phyloP scores from a whole-genome alignment of 2,113 vertebrate species.

The Centropristis striata region DNA sequence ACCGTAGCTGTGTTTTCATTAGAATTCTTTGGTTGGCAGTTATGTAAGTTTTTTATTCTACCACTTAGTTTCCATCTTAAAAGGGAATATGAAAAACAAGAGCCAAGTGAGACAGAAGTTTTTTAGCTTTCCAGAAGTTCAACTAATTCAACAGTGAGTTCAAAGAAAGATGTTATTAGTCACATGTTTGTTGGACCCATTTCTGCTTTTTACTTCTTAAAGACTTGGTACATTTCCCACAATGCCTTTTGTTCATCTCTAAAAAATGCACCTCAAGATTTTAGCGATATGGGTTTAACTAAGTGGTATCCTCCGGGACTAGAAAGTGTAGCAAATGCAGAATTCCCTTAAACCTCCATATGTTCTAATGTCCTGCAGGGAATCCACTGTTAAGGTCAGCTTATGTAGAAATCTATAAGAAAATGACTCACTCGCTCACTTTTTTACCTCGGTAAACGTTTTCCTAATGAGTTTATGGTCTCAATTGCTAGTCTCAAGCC shows the following conservation, averaged over 20 bases:
- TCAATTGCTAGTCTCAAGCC: no score
- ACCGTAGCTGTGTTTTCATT: constrained; percentile 46
- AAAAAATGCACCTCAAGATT: neutral
- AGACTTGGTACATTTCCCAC: neutral
- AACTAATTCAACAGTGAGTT: neutral
- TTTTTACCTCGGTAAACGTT: no score
- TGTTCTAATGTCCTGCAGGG: no score
- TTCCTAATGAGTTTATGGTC: no score
- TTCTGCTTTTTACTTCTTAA: neutral
- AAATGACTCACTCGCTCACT: no score
- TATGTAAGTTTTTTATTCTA: neutral
- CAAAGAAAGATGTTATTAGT: constrained; percentile 13
- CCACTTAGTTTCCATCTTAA: constrained; percentile 4
- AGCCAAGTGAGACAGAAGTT: neutral
- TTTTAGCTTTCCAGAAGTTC: neutral
- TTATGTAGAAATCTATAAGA: no score
- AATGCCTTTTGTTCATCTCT: neutral
- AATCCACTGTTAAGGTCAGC: no score
- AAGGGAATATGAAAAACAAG: neutral
- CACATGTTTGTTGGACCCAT: neutral
- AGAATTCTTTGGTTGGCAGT: constrained; percentile 3
- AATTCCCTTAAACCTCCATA: no score
- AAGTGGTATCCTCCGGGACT: no score
- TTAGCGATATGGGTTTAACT: neutral
- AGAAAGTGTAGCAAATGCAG: no score